phyloP scores from a whole-genome alignment of 2,888 invertebrate genomes.

The Ariolimax columbianus region DNA sequence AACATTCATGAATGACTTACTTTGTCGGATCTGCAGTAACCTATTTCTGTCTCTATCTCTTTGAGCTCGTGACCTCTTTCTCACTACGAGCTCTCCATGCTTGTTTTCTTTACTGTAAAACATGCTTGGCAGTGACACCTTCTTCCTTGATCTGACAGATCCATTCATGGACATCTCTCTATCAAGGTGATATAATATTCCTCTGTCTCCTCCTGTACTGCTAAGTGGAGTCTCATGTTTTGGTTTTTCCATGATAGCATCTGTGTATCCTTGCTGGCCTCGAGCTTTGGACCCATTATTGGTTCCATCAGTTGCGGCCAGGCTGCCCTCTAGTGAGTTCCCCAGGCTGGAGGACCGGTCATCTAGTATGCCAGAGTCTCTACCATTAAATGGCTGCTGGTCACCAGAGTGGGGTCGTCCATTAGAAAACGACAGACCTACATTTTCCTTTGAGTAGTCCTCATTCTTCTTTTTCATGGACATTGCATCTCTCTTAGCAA shows the following conservation, averaged over 20 bases:
- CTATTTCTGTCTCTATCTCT: slow-evolving; percentile 49
- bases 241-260: background rate
- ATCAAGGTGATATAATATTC: slow-evolving; percentile 18
- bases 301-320: slow-evolving; percentile 36
- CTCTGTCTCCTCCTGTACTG: slow-evolving; percentile 14
- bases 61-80: slow-evolving; percentile 53
- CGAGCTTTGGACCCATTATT: slow-evolving; percentile 33
- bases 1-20: slow-evolving; percentile 31
- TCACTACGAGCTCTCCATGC: slow-evolving; percentile 49
- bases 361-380: slow-evolving; percentile 50
- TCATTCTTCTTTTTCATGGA: slow-evolving; percentile 15
- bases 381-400: slow-evolving; percentile 10
- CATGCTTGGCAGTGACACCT: slow-evolving; percentile 31
- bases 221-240: background rate
- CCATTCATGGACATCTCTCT: slow-evolving; percentile 26
- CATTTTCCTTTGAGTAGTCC: slow-evolving; percentile 19
- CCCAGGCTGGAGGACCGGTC: slow-evolving; percentile 48
- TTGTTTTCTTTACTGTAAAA: slow-evolving; percentile 48
- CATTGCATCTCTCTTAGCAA: slow-evolving; percentile 6
- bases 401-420: background rate
- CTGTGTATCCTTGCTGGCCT: background rate
- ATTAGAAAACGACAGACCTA: background rate
- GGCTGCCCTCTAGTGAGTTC: slow-evolving; percentile 47
- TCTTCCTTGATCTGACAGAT: slow-evolving; percentile 5
- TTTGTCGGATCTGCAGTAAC: slow-evolving; percentile 51